Base-by-base conservation (phyloP, 2,113 vertebrate species). In the Forbesichthys agassizii region DNA sequence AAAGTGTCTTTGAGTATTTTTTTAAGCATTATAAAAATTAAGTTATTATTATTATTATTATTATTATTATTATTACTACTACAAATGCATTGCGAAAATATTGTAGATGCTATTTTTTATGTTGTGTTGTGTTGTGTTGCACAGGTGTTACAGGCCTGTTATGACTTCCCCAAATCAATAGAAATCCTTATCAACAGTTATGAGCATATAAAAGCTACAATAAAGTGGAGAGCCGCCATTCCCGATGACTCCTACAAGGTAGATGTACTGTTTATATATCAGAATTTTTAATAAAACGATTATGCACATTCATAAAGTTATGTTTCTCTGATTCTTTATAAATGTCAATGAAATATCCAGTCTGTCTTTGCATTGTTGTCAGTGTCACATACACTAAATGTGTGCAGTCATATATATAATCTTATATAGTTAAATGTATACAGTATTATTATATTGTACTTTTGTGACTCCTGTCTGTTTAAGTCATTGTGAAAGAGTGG, bases 121-220 rank as follows among this genome's bases (percentile, higher is more conserved):
- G 9, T 1, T n/a, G n/a, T n/a, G n/a, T n/a, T 71, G 9, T 53
- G n/a, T 73, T 80, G 7, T 68, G 16, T 67, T 80, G 33, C 68
- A 33, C 88, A 99, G 97, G 96, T 98, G 73, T 84, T 99, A 62
- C 92, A 98, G 87, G 86, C 92, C 62, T 97, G 96, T 66, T 87
- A 94, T 54, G 89, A 95, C 71, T 91, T 80, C 64, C 96, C 96
- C 33, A 92, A 80, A 74, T 94, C 93, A 0, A 86, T 98, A 3
- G 97, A 99, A 81, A 82, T 98, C 16, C 87, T 96, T 0, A 83
- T 94, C 61, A 99, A 99, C 73, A 93, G 91, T 11, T 98, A 98
- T 0, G 94, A 96, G 53, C 93, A 86, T 64, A 91, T 99, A 77
- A 94, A 88, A 63, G 90, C 92, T 7, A 97, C 94, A 2, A 86